A percentile compares a stretch with the other conserved stretches of the same genome.
Evolutionary conservation across 2,888 invertebrate species (phyloP).

Genomic region (Halictus ligatus): DNA sequence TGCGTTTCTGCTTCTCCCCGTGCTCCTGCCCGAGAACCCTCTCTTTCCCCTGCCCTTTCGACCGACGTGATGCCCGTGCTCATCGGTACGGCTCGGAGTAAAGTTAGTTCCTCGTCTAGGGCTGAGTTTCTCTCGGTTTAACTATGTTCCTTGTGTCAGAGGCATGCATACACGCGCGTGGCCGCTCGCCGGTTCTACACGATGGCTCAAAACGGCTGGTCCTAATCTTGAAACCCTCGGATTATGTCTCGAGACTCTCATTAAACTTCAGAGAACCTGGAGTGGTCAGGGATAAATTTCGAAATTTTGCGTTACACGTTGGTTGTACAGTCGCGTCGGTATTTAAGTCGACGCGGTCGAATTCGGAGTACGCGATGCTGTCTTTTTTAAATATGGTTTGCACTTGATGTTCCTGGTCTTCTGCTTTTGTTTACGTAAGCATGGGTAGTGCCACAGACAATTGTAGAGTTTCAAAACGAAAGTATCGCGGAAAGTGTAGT

Average conservation of each 20-base stretch:
- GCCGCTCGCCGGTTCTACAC: background rate
- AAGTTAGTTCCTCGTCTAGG: constrained; percentile 50
- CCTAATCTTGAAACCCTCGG: background rate
- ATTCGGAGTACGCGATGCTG: too few relatives aligned
- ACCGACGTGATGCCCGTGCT: constrained; percentile 29
- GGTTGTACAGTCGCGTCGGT: too few relatives aligned
- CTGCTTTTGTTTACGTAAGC: too few relatives aligned
- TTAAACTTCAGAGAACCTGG: background rate
- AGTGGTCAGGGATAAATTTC: background rate
- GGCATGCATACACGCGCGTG: background rate
- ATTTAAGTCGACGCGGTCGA: too few relatives aligned
- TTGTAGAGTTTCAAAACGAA: too few relatives aligned
- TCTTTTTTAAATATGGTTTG: too few relatives aligned
- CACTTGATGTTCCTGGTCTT: too few relatives aligned
- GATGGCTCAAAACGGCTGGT: background rate
- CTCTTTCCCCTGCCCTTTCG: constrained; percentile 33
- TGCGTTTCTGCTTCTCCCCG: background rate
- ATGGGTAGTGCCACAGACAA: too few relatives aligned
- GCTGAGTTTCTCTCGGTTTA: constrained; percentile 50
- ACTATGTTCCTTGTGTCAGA: constrained; percentile 31
- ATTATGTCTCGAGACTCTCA: background rate
- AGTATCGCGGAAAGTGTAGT: too few relatives aligned
- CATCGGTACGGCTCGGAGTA: constrained; percentile 42
- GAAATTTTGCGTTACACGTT: background rate
- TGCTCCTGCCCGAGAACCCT: background rate